Evolutionary conservation across 1,140 invertebrate species (phyloP).

Genomic region (Lasioglossum albipes): DNA sequence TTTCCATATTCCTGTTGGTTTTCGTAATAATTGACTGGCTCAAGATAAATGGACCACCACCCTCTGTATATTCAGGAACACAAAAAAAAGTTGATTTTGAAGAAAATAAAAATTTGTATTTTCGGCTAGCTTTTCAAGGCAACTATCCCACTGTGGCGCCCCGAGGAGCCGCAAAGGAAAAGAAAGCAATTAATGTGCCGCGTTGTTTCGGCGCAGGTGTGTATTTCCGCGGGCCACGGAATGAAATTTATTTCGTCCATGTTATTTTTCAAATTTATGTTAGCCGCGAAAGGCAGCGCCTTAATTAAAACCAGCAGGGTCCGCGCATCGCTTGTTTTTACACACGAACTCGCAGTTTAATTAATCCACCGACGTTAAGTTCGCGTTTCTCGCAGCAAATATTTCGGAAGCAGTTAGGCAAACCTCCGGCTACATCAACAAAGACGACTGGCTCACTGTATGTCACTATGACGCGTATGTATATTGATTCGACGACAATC

Average conservation of each 20-base stretch:
- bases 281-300: background rate
- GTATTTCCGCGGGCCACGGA: background rate
- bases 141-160: too few species aligned
- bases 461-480: background rate
- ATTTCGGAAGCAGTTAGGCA: conserved; percentile 20
- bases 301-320: conserved; percentile 37
- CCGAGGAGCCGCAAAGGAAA: too few species aligned
- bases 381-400: conserved; percentile 22
- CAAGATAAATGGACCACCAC: too few species aligned
- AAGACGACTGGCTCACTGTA: background rate
- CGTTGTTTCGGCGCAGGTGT: background rate
- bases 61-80: too few species aligned
- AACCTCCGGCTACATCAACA: background rate
- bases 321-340: conserved; percentile 22
- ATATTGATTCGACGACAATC: conserved; percentile 28
- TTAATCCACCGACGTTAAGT: conserved; percentile 28
- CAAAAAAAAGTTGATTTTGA: too few species aligned
- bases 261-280: conserved; percentile 37
- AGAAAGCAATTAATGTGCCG: background rate
- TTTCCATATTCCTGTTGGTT: too few species aligned
- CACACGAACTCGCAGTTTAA: conserved; percentile 32
- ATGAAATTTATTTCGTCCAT: conserved; percentile 10
- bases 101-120: too few species aligned
- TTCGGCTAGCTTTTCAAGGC: too few species aligned
- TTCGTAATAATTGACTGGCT: too few species aligned